Evolutionary conservation across 2,113 vertebrate genomes (phyloP), one percentile per base, ranked within the genome.

Genomic region (Zeus faber): DNA sequence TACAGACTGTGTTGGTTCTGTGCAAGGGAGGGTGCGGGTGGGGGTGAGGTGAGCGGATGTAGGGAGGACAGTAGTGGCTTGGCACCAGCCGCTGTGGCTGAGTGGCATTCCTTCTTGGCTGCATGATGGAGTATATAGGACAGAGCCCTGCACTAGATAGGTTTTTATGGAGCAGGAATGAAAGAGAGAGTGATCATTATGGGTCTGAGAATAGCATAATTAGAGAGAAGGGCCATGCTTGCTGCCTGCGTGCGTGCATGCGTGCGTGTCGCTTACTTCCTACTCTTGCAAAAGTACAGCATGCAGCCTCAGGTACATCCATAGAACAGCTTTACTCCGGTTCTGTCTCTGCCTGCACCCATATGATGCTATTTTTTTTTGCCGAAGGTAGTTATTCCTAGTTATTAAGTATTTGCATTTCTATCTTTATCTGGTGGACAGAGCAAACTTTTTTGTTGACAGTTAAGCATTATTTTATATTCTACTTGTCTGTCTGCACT

Each of bases 161-260:
- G 81, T 80, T 74, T 82, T 81, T 75, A 77, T 74, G 53, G 65
- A 77, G 70, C 72, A 65, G 76, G 70, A 80, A 77, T 74, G 59
- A 77, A 60, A 70, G 61, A 63, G 66, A 81, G 29, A 77, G 76
- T 72, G 73, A 66, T 83, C 54, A 85, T 89, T 87, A 81, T 54
- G 52, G 62, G 58, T 72, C 73, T 70, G 75, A 62, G 74, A 83
- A 88, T 78, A 82, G 74, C 61, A 84, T 85, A 84, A 87, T 84
- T 81, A 85, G 37, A 81, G 79, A 82, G 65, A 58, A 22, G 74
- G 56, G 50, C 11, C 48, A n/a, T 35, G 33, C 9, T 2, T 35
- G 33, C 3, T 37, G 33, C n/a, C 11, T 37, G 33, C 5, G 5
- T 37, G 33, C 5, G 33, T 14, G 33, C n/a, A 2, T 35, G 33